These are phyloP conservation scores for Cygnus olor DNA, from an alignment of 2,797 vertebrate species.

Conservation along the genomic window DNA sequence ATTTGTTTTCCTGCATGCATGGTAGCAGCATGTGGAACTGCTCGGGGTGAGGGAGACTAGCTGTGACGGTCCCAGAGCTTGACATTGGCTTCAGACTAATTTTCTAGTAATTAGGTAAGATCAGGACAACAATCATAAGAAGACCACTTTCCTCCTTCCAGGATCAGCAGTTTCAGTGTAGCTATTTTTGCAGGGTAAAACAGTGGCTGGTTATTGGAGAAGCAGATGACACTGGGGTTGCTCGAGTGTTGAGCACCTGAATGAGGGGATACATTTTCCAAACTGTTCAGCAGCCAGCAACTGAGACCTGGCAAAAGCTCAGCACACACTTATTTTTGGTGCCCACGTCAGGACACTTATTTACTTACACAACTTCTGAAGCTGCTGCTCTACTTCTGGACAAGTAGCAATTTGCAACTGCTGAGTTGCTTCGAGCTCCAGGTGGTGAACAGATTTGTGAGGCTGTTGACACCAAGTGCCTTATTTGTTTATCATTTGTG, in stretches of 20 bases:
- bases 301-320: conserved; percentile 13
- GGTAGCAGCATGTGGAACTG: neutral
- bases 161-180: neutral
- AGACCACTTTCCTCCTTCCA: neutral
- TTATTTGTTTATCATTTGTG: neutral
- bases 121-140: neutral
- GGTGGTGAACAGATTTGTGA: neutral
- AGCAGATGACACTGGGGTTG: neutral
- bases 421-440: neutral
- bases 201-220: neutral
- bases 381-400: rapidly evolving
- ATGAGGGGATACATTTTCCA: neutral
- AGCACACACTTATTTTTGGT: conserved; percentile 45
- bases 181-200: neutral
- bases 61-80: neutral
- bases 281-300: neutral
- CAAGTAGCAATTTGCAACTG: neutral
- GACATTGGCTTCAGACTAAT: neutral
- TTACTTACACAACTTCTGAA: neutral
- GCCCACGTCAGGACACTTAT: neutral
- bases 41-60: neutral
- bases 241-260: conserved; percentile 10
- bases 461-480: neutral
- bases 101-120: neutral
- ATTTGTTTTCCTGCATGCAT: neutral